A percentile compares a stretch with the other conserved stretches of the same genome.
These are phyloP conservation scores for Chiloscyllium punctatum DNA, from an alignment of 2,797 vertebrate genomes.

Conservation along the genomic window DNA sequence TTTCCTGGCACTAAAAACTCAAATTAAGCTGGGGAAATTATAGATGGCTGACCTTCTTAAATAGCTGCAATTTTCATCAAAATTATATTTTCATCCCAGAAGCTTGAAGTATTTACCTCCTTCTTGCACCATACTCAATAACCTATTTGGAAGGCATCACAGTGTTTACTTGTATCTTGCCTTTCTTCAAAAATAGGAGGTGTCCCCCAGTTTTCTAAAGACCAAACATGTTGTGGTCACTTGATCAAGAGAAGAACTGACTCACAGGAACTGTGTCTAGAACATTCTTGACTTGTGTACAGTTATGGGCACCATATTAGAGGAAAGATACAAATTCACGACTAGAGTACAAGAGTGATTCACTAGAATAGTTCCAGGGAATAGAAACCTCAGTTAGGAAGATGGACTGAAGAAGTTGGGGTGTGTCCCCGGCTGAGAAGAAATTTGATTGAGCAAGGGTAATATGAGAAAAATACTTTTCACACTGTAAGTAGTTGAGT, in stretches of 20 bases:
- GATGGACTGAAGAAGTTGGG: too few species aligned
- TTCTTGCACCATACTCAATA: background rate
- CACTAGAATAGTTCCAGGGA: too few species aligned
- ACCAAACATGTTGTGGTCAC: background rate
- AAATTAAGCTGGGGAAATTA: background rate
- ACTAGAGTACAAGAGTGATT: too few species aligned
- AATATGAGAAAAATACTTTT: too few species aligned
- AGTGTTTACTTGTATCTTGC: background rate
- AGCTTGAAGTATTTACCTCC: background rate
- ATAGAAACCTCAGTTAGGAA: too few species aligned
- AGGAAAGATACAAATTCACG: too few species aligned
- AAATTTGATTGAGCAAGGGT: too few species aligned
- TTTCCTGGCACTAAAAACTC: background rate
- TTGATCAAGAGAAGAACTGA: background rate
- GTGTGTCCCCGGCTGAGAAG: too few species aligned
- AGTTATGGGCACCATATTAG: too few species aligned
- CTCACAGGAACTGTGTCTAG: background rate
- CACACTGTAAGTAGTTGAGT: too few species aligned
- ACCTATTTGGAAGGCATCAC: background rate
- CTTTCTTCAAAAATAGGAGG: background rate
- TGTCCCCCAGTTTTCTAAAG: background rate
- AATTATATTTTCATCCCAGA: background rate
- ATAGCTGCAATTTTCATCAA: background rate
- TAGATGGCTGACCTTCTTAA: background rate
- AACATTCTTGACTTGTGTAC: background rate